Percentiles rank a stretch among this genome's conserved stretches.
Evolutionary conservation across 2,113 vertebrate genomes (phyloP).

Genomic region (Microtus montanus): DNA sequence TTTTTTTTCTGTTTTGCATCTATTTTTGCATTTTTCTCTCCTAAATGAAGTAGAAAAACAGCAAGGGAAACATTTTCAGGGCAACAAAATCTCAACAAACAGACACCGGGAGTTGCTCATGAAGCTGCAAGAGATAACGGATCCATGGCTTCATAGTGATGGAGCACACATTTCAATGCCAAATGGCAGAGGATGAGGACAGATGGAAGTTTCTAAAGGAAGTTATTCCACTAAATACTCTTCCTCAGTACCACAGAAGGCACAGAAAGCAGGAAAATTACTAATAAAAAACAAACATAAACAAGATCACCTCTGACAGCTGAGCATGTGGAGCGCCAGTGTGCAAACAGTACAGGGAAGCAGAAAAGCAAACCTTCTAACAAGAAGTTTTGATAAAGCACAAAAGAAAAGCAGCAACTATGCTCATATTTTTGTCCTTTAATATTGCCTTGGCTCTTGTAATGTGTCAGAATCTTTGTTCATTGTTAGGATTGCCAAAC

Average conservation of each 20-base stretch:
- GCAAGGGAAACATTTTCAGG: constrained; percentile 51
- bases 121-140: constrained; percentile 66
- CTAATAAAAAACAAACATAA: constrained; percentile 77
- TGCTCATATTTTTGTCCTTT: neutral
- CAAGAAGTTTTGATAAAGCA: neutral
- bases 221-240: constrained; percentile 76
- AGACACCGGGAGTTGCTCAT: constrained; percentile 50
- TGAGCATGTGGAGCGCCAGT: constrained; percentile 33
- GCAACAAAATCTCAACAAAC: constrained; percentile 62
- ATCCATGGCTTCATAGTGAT: constrained; percentile 42
- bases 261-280: constrained; percentile 75
- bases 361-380: constrained; percentile 27
- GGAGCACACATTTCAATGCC: constrained; percentile 28
- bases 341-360: constrained; percentile 41
- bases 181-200: constrained; percentile 54
- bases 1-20: constrained; percentile 43
- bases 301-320: constrained; percentile 70
- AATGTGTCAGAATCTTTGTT: neutral
- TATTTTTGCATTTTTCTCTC: constrained; percentile 49
- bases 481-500: neutral
- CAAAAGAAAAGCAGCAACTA: neutral
- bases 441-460: neutral
- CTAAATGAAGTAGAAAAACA: constrained; percentile 56
- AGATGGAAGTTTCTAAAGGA: constrained; percentile 61
- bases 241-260: constrained; percentile 72